Evolutionary conservation across 2,888 invertebrate genomes (phyloP), one percentile per base, ranked within the genome.

Genomic region (Linnaemya vulpina): DNA sequence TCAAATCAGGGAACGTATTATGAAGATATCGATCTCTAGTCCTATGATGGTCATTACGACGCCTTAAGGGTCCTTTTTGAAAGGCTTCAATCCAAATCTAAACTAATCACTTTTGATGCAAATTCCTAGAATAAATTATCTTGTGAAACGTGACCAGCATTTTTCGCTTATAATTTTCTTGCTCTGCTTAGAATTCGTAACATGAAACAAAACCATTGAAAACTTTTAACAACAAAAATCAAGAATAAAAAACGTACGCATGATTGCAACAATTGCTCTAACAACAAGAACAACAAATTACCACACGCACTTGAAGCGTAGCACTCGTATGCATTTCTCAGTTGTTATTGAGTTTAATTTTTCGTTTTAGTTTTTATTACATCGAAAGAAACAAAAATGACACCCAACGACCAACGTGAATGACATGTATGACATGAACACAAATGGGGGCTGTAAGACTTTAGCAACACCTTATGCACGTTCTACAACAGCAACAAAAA

Each of bases 391-490:
- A 30, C 2, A 30, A 30, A 67, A 80, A 74, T 38, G 20, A 74
- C 67, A 80, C 74, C 46, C 49, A 67, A 60, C 65, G 58, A 60
- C 38, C 51, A 53, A 30, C 58, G 40, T 55, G 58, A 73, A 30
- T 67, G 80, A 74, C 73, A 80, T 80, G 74, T 74, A 30, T 80
- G 80, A 80, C 80, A 71, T 55, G 80, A 67, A 60, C 74, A 74
- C 71, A 60, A 74, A 58, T 80, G 58, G 80, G 58, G 73, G 58
- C 67, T 40, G 40, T 74, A 74, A 30, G 53, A 35, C 78, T 35
- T 63, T 22, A 71, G 53, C 79, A 79, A 68, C 67, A 74, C 80
- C 80, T 74, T 67, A 40, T 25, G 38, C 80, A 80, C 80, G 80
- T 80, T 67, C 74, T 35, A 58, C 8, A 65, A 49, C 11, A 53